Evolutionary conservation across 2,113 vertebrate species (phyloP).

Genomic region (Oriolus oriolus): DNA sequence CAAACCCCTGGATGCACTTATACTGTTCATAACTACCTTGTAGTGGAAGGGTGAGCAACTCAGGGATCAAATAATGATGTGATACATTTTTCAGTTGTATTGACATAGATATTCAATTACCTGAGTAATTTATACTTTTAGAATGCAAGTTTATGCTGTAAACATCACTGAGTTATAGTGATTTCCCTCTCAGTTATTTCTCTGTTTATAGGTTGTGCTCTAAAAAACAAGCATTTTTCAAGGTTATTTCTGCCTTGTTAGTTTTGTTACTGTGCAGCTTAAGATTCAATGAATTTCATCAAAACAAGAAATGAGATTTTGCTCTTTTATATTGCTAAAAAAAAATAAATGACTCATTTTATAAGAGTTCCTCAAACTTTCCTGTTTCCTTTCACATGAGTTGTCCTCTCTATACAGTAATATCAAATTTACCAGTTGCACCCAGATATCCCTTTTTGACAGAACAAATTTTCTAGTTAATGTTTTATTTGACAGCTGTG

Average conservation of each 20-base stretch:
- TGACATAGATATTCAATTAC: not conserved
- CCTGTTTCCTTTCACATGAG: constrained; percentile 37
- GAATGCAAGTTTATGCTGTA: not conserved
- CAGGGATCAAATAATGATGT: not conserved
- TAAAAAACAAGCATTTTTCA: not conserved
- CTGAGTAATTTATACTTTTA: not conserved
- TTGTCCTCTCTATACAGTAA: constrained; percentile 26
- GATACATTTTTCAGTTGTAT: not conserved
- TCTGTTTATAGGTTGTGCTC: not conserved
- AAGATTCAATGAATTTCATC: not conserved
- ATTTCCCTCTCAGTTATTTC: not conserved
- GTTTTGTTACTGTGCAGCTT: not conserved
- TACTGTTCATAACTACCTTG: not conserved
- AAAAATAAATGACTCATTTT: constrained; percentile 38
- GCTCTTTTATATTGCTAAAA: constrained; percentile 34
- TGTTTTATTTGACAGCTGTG: constrained; percentile 74
- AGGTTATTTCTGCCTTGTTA: not conserved
- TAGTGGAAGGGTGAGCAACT: not conserved
- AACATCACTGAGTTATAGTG: not conserved
- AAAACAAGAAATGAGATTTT: constrained; percentile 52
- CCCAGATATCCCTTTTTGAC: constrained; percentile 62
- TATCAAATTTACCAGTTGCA: constrained; percentile 47
- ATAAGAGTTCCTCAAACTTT: constrained; percentile 31
- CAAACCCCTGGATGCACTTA: not conserved
- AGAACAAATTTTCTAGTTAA: constrained; percentile 71